Evolutionary conservation across 2,797 vertebrate species (phyloP).

Genomic region (Neosalanx taihuensis): DNA sequence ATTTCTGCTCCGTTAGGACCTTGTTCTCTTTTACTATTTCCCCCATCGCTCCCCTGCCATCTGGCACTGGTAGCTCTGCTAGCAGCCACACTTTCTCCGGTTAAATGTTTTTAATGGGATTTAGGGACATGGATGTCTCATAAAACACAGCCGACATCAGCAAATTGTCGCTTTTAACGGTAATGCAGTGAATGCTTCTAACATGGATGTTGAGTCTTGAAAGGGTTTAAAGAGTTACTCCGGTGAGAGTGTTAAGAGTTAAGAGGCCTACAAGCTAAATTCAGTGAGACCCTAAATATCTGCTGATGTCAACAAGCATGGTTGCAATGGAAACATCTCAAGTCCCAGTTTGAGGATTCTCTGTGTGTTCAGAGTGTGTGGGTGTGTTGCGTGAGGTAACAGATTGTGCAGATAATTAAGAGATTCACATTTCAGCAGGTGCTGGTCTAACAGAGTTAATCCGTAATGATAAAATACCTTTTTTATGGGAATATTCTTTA

Average conservation of each 20-base stretch:
- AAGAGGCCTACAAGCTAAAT: slow-evolving; percentile 41
- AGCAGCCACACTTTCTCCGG: slow-evolving; percentile 56
- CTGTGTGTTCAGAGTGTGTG: slow-evolving; percentile 37
- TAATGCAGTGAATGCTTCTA: slow-evolving; percentile 49
- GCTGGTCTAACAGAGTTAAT: slow-evolving; percentile 45
- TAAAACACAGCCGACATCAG: slow-evolving; percentile 39
- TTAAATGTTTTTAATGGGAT: slow-evolving; percentile 53
- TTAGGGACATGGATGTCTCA: slow-evolving; percentile 37
- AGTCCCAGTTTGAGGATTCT: too few species aligned
- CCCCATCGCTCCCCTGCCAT: slow-evolving; percentile 57
- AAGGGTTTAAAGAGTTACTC: slow-evolving; percentile 23
- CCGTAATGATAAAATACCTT: slow-evolving; percentile 60
- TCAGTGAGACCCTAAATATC: slow-evolving; percentile 32
- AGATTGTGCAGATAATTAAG: slow-evolving; percentile 60
- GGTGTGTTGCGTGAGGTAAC: slow-evolving; percentile 27
- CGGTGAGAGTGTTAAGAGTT: slow-evolving; percentile 37
- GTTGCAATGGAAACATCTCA: slow-evolving; percentile 44
- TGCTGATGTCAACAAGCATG: slow-evolving; percentile 46
- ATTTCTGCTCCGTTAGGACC: slow-evolving; percentile 54
- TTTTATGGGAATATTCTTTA: slow-evolving; percentile 57
- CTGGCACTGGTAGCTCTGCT: slow-evolving; percentile 61
- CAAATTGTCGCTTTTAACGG: slow-evolving; percentile 4
- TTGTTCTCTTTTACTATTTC: slow-evolving; percentile 37
- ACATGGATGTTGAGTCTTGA: slow-evolving; percentile 51
- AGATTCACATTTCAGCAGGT: slow-evolving; percentile 63